Conservation (phyloP, 2,888 invertebrate species). For the Busseola fusca region DNA sequence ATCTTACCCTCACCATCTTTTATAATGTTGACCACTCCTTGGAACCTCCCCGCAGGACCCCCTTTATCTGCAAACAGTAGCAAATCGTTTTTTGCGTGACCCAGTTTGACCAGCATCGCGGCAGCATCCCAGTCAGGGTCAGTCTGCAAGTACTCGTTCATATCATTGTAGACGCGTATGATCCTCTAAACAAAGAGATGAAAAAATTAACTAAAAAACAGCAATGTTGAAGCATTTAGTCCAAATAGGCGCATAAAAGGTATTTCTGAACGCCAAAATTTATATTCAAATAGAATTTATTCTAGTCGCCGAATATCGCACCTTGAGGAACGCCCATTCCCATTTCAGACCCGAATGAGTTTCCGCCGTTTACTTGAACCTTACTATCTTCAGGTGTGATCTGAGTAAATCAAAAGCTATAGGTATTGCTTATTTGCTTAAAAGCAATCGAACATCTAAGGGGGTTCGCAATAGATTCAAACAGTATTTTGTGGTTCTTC, state of each 20-base stretch:
- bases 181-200: constrained; percentile 65
- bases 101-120: constrained; percentile 69
- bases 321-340: not conserved
- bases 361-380: not conserved
- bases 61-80: constrained; percentile 79
- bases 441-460: not conserved
- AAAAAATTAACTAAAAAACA: not conserved
- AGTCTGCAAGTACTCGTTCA: constrained; percentile 76
- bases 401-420: not conserved
- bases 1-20: constrained; percentile 75
- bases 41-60: constrained; percentile 77
- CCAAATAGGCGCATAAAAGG: not conserved
- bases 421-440: not conserved
- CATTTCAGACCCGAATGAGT: not conserved
- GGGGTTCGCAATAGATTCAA: not conserved
- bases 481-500: not conserved
- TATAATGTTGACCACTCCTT: constrained; percentile 75
- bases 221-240: not conserved
- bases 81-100: constrained; percentile 71
- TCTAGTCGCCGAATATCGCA: not conserved
- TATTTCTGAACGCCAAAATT: not conserved
- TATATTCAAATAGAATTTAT: not conserved
- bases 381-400: not conserved
- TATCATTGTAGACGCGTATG: constrained; percentile 74
- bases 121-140: constrained; percentile 81